phyloP scores from a whole-genome alignment of 2,797 vertebrate genomes.

The Urosaurus nigricauda region DNA sequence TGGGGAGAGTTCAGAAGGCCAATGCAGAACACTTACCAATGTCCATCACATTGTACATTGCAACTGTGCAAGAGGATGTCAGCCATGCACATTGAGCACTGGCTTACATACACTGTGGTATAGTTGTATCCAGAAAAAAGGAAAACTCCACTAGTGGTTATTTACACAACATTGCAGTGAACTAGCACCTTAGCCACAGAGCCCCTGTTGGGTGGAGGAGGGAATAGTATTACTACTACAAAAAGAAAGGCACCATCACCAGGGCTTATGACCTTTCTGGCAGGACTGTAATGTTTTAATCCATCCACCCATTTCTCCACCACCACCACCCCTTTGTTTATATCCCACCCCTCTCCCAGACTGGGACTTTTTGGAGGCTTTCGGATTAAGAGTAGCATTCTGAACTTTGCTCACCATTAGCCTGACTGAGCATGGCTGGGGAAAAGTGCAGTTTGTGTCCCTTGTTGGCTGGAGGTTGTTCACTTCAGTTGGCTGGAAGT shows the following conservation, averaged over 20 bases:
- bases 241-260: not conserved
- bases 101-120: no score
- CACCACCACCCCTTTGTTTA: no score
- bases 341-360: not conserved
- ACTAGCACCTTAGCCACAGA: no score
- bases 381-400: not conserved
- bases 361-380: not conserved
- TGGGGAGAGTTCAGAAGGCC: no score
- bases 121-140: no score
- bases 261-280: not conserved
- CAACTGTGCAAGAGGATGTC: no score
- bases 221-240: not conserved
- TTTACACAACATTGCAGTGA: no score
- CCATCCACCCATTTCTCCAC: no score
- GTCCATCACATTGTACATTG: no score
- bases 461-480: slow-evolving; percentile 7
- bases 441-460: not conserved
- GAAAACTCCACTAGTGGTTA: no score
- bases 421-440: not conserved
- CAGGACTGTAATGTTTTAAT: not conserved
- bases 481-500: not conserved
- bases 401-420: not conserved
- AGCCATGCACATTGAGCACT: no score
- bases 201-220: not conserved
- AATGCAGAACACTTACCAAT: no score